phyloP scores from a whole-genome alignment of 2,113 vertebrate species.

The Prolemur simus region DNA sequence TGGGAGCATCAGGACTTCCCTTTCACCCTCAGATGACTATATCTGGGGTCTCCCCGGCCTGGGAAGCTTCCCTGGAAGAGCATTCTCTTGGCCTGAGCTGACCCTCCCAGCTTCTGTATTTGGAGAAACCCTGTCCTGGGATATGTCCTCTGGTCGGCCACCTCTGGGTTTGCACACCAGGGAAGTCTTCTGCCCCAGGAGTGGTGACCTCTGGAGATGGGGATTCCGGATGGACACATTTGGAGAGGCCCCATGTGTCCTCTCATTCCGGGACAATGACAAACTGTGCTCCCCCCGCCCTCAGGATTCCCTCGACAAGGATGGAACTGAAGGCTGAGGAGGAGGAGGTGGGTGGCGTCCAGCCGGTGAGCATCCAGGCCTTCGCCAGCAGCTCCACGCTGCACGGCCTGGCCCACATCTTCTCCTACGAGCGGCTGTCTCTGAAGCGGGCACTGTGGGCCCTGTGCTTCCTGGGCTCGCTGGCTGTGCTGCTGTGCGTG shows the following conservation, averaged over 20 bases:
- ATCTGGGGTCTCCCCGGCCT: slow-evolving; percentile 39
- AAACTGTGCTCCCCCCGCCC: slow-evolving; percentile 51
- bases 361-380: slow-evolving; percentile 93
- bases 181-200: not conserved
- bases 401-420: slow-evolving; percentile 99
- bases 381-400: slow-evolving; percentile 98
- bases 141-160: not conserved
- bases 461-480: slow-evolving; percentile 94
- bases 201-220: slow-evolving; percentile 27
- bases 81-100: slow-evolving; percentile 20
- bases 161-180: not conserved
- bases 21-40: not conserved
- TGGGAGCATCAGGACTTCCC: slow-evolving; percentile 55
- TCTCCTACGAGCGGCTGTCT: slow-evolving; percentile 95
- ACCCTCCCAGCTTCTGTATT: not conserved
- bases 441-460: slow-evolving; percentile 95
- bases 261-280: slow-evolving; percentile 39
- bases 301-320: slow-evolving; percentile 73
- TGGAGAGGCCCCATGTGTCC: not conserved
- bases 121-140: not conserved
- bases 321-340: slow-evolving; percentile 96
- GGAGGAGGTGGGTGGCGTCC: slow-evolving; percentile 93
- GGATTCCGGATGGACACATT: not conserved
- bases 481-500: slow-evolving; percentile 92
- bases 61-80: slow-evolving; percentile 10